Conservation (phyloP, 2,888 invertebrate species). For the Myopa testacea region DNA sequence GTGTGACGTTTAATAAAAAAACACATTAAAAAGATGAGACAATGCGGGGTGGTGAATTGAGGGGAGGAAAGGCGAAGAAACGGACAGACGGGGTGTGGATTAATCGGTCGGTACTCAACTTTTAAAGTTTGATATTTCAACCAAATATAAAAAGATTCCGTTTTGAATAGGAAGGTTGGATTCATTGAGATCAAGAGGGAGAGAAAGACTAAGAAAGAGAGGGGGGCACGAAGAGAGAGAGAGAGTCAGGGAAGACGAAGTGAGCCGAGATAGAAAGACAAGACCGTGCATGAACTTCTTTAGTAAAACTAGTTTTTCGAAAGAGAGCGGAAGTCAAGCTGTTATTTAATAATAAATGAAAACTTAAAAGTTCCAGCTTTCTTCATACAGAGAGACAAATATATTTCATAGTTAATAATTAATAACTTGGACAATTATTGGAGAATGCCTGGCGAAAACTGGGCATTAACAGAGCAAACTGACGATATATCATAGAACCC, state of each 20-base stretch:
- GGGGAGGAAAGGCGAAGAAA: no score
- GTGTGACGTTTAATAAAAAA: no score
- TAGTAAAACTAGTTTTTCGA: no score
- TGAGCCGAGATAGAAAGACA: not conserved
- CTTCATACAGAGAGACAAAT: not conserved
- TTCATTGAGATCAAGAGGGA: not conserved
- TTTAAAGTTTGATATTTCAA: not conserved
- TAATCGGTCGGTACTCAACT: slow-evolving; percentile 12
- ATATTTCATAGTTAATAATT: not conserved
- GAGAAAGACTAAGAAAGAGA: no score
- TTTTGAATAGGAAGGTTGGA: not conserved
- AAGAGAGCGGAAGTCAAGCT: slow-evolving; percentile 44
- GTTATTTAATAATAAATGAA: slow-evolving; percentile 20
- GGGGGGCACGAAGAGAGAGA: not conserved
- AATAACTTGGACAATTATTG: not conserved
- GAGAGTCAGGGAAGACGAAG: not conserved
- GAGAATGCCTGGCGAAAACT: no score
- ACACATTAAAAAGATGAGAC: not conserved
- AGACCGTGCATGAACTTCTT: not conserved
- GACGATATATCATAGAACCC: no score
- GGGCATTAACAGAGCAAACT: no score
- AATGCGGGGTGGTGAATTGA: no score
- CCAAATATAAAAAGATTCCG: not conserved
- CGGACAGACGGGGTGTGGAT: no score
- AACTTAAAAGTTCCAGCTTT: slow-evolving; percentile 6